Conservation (phyloP, 2,113 vertebrate genomes). For the Gobiocypris rarus region DNA sequence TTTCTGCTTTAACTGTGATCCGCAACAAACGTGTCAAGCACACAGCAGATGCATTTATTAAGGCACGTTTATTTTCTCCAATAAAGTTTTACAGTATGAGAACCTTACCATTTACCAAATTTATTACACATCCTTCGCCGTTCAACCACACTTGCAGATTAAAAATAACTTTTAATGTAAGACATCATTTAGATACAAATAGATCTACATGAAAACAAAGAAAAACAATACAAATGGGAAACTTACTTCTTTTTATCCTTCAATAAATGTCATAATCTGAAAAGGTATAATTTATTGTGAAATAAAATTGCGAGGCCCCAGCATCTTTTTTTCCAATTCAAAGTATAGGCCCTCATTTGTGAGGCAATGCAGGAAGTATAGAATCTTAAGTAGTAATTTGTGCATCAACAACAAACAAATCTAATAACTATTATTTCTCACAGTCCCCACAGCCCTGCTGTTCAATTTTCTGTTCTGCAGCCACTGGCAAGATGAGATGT, state of each 20-base stretch:
- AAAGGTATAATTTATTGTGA: neutral
- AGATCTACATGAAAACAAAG: neutral
- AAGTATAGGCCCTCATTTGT: neutral
- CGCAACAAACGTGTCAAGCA: neutral
- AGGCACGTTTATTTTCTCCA: neutral
- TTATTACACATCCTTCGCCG: neutral
- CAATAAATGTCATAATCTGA: neutral
- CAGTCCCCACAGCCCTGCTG: slow-evolving; percentile 59
- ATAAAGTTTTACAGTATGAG: neutral
- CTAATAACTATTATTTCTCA: neutral
- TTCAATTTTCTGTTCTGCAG: slow-evolving; percentile 63
- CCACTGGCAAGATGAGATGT: slow-evolving; percentile 78
- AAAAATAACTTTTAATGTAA: neutral
- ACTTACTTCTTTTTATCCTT: neutral
- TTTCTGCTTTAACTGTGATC: neutral
- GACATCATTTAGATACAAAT: neutral
- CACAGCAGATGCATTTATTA: neutral
- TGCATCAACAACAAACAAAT: too few relatives aligned
- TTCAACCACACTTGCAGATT: neutral
- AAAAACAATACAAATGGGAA: neutral
- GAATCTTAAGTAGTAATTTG: neutral
- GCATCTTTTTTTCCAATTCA: neutral
- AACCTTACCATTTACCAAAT: neutral
- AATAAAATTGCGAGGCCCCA: neutral
- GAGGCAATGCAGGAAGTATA: too few relatives aligned